Conservation (phyloP, 2,797 vertebrate genomes). For the Xenentodon cancila region DNA sequence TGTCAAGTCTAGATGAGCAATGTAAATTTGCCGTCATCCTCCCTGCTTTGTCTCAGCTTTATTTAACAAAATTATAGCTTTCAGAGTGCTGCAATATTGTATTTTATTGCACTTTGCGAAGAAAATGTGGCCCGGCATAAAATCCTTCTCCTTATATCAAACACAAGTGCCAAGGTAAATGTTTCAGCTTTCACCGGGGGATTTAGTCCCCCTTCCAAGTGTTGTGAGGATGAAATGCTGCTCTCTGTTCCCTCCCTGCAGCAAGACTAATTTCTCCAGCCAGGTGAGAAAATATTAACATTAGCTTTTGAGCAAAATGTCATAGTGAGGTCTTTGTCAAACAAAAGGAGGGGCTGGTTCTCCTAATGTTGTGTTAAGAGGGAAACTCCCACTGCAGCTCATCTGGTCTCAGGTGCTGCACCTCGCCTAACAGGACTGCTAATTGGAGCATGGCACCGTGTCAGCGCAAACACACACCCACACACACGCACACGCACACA, state of each 20-base stretch:
- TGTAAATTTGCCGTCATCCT: not conserved
- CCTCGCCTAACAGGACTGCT: slow-evolving; percentile 58
- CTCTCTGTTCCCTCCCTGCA: slow-evolving; percentile 20
- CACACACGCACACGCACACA: not conserved
- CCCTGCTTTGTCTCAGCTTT: not conserved
- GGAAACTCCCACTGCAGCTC: slow-evolving; percentile 17
- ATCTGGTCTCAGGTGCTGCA: slow-evolving; percentile 63
- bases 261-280: slow-evolving; percentile 54
- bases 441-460: slow-evolving; percentile 49
- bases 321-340: slow-evolving; percentile 51
- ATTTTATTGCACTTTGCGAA: slow-evolving; percentile 24
- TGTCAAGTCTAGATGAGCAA: not conserved
- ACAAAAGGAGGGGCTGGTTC: slow-evolving; percentile 15
- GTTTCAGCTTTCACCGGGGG: slow-evolving; percentile 18
- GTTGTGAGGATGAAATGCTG: slow-evolving; percentile 14
- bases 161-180: slow-evolving; percentile 29
- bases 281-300: slow-evolving; percentile 55
- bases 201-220: slow-evolving; percentile 23
- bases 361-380: slow-evolving; percentile 16
- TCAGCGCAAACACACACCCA: slow-evolving; percentile 11
- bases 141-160: slow-evolving; percentile 17
- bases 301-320: slow-evolving; percentile 26
- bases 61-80: slow-evolving; percentile 20
- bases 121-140: slow-evolving; percentile 8
- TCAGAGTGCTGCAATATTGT: slow-evolving; percentile 7